Percentiles rank a stretch among this genome's conserved stretches.
Conservation (phyloP, 2,113 vertebrate genomes). For the Garra rufa region DNA sequence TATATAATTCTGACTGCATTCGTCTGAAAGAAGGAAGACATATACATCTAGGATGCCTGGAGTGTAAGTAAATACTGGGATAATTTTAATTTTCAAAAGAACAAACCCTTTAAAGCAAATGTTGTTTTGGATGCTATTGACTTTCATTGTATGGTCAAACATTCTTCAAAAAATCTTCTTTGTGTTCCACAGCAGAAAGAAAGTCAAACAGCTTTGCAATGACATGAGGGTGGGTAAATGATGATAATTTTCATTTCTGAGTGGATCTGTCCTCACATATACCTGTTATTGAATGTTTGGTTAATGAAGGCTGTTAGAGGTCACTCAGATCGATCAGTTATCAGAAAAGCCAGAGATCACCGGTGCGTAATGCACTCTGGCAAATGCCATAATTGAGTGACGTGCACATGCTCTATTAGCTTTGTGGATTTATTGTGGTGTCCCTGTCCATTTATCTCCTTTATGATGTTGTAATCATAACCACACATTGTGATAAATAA, state of each 20-base stretch:
- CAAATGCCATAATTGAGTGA: conserved; percentile 40
- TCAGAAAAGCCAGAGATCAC: conserved; percentile 27
- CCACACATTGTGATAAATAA: conserved; percentile 61
- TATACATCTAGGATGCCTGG: too few species aligned
- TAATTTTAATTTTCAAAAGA: too few species aligned
- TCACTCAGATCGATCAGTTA: conserved; percentile 22
- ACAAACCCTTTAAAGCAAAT: too few species aligned
- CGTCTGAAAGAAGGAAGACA: too few species aligned
- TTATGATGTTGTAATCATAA: conserved; percentile 55
- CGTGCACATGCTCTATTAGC: conserved; percentile 47
- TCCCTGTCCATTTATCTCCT: conserved; percentile 52
- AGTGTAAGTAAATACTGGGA: too few species aligned
- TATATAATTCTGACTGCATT: too few species aligned
- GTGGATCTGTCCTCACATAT: neutral
- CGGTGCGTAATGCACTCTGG: neutral
- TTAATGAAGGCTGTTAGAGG: neutral
- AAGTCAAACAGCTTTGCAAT: neutral
- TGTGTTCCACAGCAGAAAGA: neutral
- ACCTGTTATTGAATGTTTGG: neutral
- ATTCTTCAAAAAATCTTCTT: neutral
- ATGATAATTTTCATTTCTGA: neutral
- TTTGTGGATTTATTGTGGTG: conserved; percentile 47
- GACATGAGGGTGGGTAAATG: neutral
- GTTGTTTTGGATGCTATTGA: neutral
- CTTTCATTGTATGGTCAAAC: neutral